phyloP scores from a whole-genome alignment of 2,797 vertebrate genomes.

The Galago senegalensis region DNA sequence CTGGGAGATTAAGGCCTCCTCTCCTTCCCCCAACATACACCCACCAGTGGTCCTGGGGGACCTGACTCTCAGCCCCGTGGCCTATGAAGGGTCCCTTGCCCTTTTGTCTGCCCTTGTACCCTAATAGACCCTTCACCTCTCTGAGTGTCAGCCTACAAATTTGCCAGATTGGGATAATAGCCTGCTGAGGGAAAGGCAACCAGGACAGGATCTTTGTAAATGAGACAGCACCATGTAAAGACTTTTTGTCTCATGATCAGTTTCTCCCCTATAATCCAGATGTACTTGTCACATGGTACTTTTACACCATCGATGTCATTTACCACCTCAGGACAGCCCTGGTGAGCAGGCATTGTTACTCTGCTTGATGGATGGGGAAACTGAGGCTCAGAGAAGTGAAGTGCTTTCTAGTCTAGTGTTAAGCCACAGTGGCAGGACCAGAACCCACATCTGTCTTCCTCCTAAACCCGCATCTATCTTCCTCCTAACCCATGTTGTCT shows the following conservation, averaged over 20 bases:
- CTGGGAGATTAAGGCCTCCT: accelerated
- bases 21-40: not conserved
- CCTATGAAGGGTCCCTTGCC: accelerated
- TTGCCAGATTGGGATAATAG: not conserved
- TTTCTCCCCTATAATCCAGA: not conserved
- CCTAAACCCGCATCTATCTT: not conserved
- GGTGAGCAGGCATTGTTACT: not conserved
- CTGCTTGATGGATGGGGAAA: not conserved
- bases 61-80: not conserved
- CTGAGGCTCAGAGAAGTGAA: not conserved
- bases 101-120: not conserved
- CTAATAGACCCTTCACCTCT: not conserved
- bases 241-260: too few species aligned
- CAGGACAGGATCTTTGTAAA: not conserved
- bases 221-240: not conserved
- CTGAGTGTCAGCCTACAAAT: not conserved
- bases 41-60: not conserved
- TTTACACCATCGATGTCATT: not conserved
- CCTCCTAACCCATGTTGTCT: not conserved
- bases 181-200: not conserved
- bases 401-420: not conserved
- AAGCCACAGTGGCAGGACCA: not conserved
- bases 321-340: not conserved
- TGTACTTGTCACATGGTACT: not conserved
- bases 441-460: not conserved